phyloP scores from a whole-genome alignment of 2,888 invertebrate species.

The Macrophya alboannulata region DNA sequence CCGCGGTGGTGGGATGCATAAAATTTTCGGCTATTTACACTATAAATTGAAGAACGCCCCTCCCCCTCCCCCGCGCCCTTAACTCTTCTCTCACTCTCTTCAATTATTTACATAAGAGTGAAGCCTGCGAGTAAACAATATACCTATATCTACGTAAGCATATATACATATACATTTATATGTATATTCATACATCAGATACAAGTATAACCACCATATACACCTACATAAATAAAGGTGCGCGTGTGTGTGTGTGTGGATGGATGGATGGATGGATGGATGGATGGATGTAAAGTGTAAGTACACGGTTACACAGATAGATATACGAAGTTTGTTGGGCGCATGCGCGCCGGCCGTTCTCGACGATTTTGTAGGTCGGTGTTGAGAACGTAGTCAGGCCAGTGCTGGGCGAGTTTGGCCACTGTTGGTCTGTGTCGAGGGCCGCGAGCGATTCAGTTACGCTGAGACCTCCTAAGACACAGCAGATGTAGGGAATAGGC shows the following conservation, averaged over 20 bases:
- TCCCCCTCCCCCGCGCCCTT: neutral
- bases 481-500: constrained; percentile 55
- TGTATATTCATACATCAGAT: no score
- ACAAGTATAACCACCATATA: no score
- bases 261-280: no score
- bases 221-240: no score
- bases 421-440: constrained; percentile 33
- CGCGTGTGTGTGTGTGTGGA: neutral
- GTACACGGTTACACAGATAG: neutral
- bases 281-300: no score
- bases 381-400: constrained; percentile 14
- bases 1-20: neutral
- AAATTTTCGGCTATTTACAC: constrained; percentile 44
- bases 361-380: constrained; percentile 49
- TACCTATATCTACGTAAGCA: constrained; percentile 4
- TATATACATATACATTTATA: neutral
- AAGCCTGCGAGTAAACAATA: constrained; percentile 54
- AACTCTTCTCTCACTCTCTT: neutral
- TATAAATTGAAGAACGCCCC: constrained; percentile 11
- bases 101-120: constrained; percentile 55
- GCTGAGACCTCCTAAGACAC: constrained; percentile 65
- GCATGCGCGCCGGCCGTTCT: constrained; percentile 36
- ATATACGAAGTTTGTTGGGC: neutral
- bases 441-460: constrained; percentile 64
- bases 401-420: constrained; percentile 33